phyloP scores from a whole-genome alignment of 1,140 invertebrate species.

The Chrysomallon squamiferum region DNA sequence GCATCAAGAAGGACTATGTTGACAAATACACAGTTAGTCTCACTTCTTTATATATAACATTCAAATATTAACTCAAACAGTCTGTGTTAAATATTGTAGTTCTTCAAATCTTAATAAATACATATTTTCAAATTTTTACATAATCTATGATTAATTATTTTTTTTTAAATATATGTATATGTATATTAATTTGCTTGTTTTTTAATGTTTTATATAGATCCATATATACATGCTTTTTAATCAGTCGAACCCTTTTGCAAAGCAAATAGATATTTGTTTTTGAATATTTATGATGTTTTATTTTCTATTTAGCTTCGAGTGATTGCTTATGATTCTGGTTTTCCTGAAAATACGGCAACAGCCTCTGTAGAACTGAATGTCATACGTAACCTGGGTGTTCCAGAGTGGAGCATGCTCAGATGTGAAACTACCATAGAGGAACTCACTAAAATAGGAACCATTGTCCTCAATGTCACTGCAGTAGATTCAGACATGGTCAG shows the following conservation, averaged over 20 bases:
- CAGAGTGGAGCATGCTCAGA: conserved; percentile 51
- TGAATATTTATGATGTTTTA: too few relatives aligned
- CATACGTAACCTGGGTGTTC: conserved; percentile 74
- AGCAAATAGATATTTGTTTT: too few relatives aligned
- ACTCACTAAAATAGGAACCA: conserved; percentile 24
- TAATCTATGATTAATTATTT: too few relatives aligned
- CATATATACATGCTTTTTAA: neutral
- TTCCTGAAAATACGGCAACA: conserved; percentile 81
- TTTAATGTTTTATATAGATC: too few relatives aligned
- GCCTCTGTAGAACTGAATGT: conserved; percentile 83
- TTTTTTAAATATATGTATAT: too few relatives aligned
- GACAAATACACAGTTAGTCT: conserved; percentile 12
- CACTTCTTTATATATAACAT: too few relatives aligned
- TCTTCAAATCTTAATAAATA: too few relatives aligned
- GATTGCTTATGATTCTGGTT: conserved; percentile 84
- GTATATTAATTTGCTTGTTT: too few relatives aligned
- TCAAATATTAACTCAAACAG: too few relatives aligned
- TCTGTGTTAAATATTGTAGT: too few relatives aligned
- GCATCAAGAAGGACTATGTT: conserved; percentile 14
- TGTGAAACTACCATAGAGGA: conserved; percentile 33
- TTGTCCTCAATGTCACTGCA: conserved; percentile 36
- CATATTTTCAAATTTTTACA: too few relatives aligned
- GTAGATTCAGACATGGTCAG: conserved; percentile 62
- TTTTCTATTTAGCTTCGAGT: conserved; percentile 72
- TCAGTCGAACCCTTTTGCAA: too few relatives aligned